Base-by-base conservation (phyloP, 1,140 invertebrate genomes). In the Bombus polaris region DNA sequence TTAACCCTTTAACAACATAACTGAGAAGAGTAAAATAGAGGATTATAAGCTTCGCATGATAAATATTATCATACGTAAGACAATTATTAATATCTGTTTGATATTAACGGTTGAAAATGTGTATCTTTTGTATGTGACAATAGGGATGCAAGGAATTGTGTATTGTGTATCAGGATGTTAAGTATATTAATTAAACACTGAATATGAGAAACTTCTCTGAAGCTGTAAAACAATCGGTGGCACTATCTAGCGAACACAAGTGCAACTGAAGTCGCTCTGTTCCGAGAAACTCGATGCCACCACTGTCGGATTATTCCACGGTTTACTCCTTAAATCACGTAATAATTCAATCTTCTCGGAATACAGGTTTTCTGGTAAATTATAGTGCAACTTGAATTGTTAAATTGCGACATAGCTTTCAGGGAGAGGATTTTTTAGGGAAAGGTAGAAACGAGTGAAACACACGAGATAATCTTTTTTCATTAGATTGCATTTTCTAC, bases 311-410 rank as follows among this genome's bases (percentile, higher is more conserved):
- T 66, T 66, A 66, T 44, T 22, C 6, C n/a, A 79, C n/a, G 53
- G 37, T 59, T 79, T 79, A 79, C 62, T 66, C 44, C 77, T 79
- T 44, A 79, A 66, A 66, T 44, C 77, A 32, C 28, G n/a, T 6
- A 78, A 65, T 78, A 25, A 42, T 78, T 66, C 59, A 59, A 5
- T 12, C 12, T 28, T 32, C n/a, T 8, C 18, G 73, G 15, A 28
- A 15, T 44, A 13, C 15, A 2, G 9, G 47, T 35, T 35, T 57
- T 57, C 32, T 8, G 12, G 1, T 57, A 57, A 75, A 53, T 75
- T 57, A 22, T 35, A 37, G 44, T 13, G 25, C 73, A 35, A 12
- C 57, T 57, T 28, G 9, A 10, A 53, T 25, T 53, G 15, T 53
- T 74, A 37, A 75, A 75, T 75, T 4, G 47, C 44, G 47, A 37